Evolutionary conservation across 2,113 vertebrate species (phyloP), one percentile per base, ranked within the genome.

Genomic region (Saimiri boliviensis): DNA sequence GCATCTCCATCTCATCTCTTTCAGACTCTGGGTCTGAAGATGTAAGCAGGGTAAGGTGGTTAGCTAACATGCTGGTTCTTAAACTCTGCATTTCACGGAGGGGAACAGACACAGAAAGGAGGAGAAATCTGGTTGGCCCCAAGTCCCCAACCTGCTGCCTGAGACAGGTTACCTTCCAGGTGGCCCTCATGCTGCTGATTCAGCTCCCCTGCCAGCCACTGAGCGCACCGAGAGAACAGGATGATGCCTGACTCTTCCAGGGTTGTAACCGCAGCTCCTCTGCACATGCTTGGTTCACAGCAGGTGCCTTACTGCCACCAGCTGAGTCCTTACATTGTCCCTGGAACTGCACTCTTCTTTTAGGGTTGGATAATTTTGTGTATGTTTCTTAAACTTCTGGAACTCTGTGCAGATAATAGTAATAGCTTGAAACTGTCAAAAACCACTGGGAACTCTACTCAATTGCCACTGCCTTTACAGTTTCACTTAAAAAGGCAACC

Each of bases 81-180:
- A 40, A 54, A 47, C 66, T 25, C 76, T 86, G 45, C 13, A 4
- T 56, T 47, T 60, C 9, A 0, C 8, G 32, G 58, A 73, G 21
- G 20, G 68, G 45, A 85, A 30, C 0, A 3, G 42, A 3, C 10
- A 21, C 0, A 14, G 0, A 45, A 5, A 54, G 60, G 4, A 0
- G 73, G 3, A 5, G 8, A 45, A 49, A 4, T 0, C 60, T 23
- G 8, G 60, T 7, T 6, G 30, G 17, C 4, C 19, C 11, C 47
- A 17, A 60, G 45, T 21, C 32, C 84, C 66, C 10, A 3, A 14
- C 4, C 60, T 37, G 88, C 76, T 10, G 8, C 30, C 54, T 16
- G 5, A 49, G 6, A 66, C 8, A 32, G 2, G 13, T 2, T 10
- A 23, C 81, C 77, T 73, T 49, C 40, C 27, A 8, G 40, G 2